Base-by-base conservation (phyloP, 2,888 invertebrate genomes). In the Phytoseiulus persimilis region DNA sequence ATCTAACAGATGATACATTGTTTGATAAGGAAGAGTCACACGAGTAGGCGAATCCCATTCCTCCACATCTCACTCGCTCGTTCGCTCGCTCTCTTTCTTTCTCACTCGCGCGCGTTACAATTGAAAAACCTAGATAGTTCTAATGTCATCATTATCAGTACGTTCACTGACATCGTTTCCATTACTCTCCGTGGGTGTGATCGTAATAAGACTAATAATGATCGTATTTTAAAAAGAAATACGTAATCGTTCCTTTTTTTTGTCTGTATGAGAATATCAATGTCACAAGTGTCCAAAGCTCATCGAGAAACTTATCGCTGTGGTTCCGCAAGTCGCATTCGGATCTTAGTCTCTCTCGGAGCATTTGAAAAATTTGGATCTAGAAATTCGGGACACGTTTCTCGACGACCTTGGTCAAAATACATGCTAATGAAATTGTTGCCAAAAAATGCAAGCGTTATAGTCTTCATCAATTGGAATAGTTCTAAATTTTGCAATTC, bases 181-280 rank as follows among this genome's bases (percentile, higher is more conserved):
- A 65, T 65, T 23, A 11, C 28, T 65, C 65, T 3, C 18, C 65
- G 65, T 65, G 65, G 28, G 65, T 83, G 33, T 83, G 18, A 83
- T 83, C 31, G 33, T 32, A 32, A 87, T 87, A 32, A 33, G 32
- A 45, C 32, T 87, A 6, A 32, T 87, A 31, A 87, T 87, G 33
- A 87, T 32, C 5, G 45, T n/a, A 87, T 39, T 33, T 32, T 39
- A 87, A 32, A n/a, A 87, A 87, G 32, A 87, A 87, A 87, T 45
- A 87, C 32, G 45, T 45, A 87, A 39, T 23, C 45, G 87, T 87
- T 32, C n/a, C n/a, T 28, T 87, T 87, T 87, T 33, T 32, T 65
- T 23, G 28, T 28, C 65, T 23, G 65, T 14, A 65, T 65, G 65
- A 65, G 65, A 65, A 65, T 65, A 65, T 65, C 65, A 65, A 28